These are phyloP conservation scores for Notarius lentiginosus DNA, from an alignment of 2,113 vertebrate species.

Conservation along the genomic window DNA sequence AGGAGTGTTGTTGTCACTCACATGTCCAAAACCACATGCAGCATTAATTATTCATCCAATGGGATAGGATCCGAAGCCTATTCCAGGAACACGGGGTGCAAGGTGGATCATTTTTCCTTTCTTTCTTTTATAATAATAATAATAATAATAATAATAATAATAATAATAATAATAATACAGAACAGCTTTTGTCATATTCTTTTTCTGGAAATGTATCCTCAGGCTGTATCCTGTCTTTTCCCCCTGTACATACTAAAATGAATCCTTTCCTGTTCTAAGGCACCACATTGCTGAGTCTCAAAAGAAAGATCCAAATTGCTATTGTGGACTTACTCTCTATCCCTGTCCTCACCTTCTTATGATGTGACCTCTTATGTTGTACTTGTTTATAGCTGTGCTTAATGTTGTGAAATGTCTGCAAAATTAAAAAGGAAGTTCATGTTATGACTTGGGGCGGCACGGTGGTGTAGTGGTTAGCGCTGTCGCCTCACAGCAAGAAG, in stretches of 20 bases:
- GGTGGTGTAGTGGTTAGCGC: no score
- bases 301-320: neutral
- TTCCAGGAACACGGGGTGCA: neutral
- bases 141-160: neutral
- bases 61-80: neutral
- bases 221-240: neutral
- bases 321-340: neutral
- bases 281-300: neutral
- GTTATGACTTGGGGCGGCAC: no score
- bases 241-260: neutral
- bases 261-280: neutral
- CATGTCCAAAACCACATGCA: neutral
- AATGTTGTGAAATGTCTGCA: no score
- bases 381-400: no score
- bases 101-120: neutral
- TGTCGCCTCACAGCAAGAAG: no score
- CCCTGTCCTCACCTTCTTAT: neutral
- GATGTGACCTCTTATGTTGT: no score
- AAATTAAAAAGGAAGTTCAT: no score
- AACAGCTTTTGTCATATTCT: neutral
- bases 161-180: neutral
- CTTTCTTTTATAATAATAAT: neutral
- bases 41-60: neutral
- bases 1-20: neutral
- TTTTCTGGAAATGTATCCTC: neutral